Evolutionary conservation across 2,888 invertebrate species (phyloP).

Genomic region (Limenitis arthemis): DNA sequence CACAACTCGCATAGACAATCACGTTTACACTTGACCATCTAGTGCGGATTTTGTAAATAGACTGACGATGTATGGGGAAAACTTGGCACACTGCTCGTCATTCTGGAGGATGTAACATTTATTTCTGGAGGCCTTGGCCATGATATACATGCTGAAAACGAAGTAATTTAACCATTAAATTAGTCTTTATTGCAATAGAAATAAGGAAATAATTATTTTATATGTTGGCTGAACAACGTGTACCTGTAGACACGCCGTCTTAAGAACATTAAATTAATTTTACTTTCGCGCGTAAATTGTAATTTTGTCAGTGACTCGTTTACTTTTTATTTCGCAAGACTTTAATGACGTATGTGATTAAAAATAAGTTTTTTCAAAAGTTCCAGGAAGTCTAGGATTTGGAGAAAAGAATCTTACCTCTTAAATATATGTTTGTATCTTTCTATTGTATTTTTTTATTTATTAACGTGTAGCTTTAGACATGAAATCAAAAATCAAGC

Average conservation of each 20-base stretch:
- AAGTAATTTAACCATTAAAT: slow-evolving; percentile 28
- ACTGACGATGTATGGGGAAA: slow-evolving; percentile 49
- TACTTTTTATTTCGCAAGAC: no score
- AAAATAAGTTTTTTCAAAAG: no score
- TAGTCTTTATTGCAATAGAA: slow-evolving; percentile 30
- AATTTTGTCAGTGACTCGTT: background rate
- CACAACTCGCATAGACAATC: slow-evolving; percentile 33
- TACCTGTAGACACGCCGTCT: slow-evolving; percentile 3
- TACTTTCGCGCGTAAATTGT: slow-evolving; percentile 16
- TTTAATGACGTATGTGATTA: no score
- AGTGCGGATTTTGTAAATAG: slow-evolving; percentile 42
- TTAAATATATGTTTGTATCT: no score
- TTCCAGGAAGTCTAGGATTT: no score
- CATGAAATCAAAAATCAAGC: no score
- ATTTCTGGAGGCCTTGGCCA: slow-evolving; percentile 67
- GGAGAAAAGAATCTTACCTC: no score
- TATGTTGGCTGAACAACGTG: slow-evolving; percentile 2
- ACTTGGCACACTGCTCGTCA: slow-evolving; percentile 49
- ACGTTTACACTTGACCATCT: slow-evolving; percentile 40
- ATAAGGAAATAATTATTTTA: slow-evolving; percentile 18
- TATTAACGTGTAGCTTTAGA: no score
- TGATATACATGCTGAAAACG: slow-evolving; percentile 36
- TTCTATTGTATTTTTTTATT: no score
- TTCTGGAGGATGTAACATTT: slow-evolving; percentile 64
- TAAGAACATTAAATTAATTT: slow-evolving; percentile 14